Conservation (phyloP, 2,888 invertebrate species). For the Falcaria lacertinaria region DNA sequence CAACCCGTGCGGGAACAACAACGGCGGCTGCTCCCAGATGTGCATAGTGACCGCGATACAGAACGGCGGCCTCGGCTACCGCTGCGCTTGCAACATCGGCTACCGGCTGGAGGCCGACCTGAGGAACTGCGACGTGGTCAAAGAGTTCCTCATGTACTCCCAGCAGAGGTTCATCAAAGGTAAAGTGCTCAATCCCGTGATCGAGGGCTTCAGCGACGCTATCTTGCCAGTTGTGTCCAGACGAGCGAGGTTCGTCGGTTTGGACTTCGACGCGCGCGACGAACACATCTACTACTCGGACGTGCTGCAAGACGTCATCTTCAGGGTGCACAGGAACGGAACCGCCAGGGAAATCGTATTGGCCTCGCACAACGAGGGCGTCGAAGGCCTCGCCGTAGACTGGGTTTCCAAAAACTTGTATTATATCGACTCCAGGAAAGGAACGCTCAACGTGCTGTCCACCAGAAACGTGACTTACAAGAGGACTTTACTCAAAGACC, state of each 20-base stretch:
- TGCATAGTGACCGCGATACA: conserved; percentile 92
- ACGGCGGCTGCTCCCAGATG: conserved; percentile 95
- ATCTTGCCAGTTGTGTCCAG: conserved; percentile 96
- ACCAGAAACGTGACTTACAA: conserved; percentile 91
- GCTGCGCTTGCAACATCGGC: conserved; percentile 95
- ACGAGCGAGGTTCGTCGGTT: conserved; percentile 94
- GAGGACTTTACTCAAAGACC: conserved; percentile 89
- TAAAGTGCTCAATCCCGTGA: conserved; percentile 91
- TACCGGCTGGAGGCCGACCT: conserved; percentile 87
- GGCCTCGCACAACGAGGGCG: conserved; percentile 97
- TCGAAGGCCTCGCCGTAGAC: conserved; percentile 96
- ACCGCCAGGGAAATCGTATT: conserved; percentile 92
- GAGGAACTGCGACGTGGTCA: conserved; percentile 88
- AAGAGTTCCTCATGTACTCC: conserved; percentile 96
- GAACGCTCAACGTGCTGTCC: conserved; percentile 94
- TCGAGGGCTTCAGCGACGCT: conserved; percentile 95
- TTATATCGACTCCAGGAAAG: conserved; percentile 96
- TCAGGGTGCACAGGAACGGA: conserved; percentile 88
- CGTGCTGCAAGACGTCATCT: conserved; percentile 96
- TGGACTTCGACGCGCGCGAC: conserved; percentile 95
- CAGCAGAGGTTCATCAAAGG: conserved; percentile 98
- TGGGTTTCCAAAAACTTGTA: conserved; percentile 98
- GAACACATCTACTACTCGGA: conserved; percentile 98
- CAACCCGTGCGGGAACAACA: conserved; percentile 92
- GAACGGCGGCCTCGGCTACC: conserved; percentile 87